Evolutionary conservation across 2,888 invertebrate genomes (phyloP), one percentile per base, ranked within the genome.

Genomic region (Ephialtes manifestator): DNA sequence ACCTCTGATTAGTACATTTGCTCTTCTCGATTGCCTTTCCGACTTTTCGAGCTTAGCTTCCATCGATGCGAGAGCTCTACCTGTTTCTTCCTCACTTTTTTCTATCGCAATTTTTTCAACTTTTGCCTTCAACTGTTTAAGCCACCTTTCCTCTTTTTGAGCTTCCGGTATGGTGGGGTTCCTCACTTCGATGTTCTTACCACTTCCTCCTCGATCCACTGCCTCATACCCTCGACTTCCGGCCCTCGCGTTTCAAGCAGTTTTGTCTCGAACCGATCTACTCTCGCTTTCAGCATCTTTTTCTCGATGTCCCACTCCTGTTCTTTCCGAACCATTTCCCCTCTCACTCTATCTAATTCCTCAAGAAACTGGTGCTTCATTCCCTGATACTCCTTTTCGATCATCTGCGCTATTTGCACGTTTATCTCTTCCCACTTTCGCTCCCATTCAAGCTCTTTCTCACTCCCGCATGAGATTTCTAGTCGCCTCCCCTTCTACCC

Each of bases 51-150:
- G 28, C 20, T 55, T 55, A 4, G 3, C 20, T 2, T 72, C 58
- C n/a, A 72, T 43, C 11, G 13, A 53, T 18, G 31, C 31, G 18
- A 72, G n/a, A 4, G 24, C 8, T 58, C 35, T 58, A 3, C 39
- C 55, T 10, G 71, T 43, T 15, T 20, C 55, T 7, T 55, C 71
- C 18, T 31, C 51, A 18, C 55, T 55, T 15, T 55, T 71, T 35
- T 71, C 71, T 20, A 28, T 20, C 43, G 71, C 53, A 1, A 72
- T 72, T 35, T 72, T 55, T 20, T 72, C 71, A 2, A 43, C 55
- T 35, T 35, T 72, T 11, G 13, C 55, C 43, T 72, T 58, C 20
- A 55, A 58, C 13, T 24, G 55, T 13, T 71, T 10, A 35, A 43
- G 31, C 71, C 63, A 51, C 67, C 18, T 35, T 75, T 43, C 68